A percentile compares a stretch with the other conserved stretches of the same genome.
Conservation (phyloP, 2,888 invertebrate genomes). For the Emmelina monodactyla region DNA sequence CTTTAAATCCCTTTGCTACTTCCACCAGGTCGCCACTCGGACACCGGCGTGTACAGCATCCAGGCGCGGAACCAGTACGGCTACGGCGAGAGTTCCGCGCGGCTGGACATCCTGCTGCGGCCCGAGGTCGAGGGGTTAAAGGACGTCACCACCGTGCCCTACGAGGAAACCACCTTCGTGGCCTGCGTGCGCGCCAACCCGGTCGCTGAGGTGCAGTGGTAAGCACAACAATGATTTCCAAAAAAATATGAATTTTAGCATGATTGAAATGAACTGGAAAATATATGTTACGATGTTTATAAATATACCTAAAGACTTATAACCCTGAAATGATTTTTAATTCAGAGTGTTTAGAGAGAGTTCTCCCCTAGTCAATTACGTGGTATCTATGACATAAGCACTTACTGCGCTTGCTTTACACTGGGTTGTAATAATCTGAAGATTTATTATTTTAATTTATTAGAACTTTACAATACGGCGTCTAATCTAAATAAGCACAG, state of each 20-base stretch:
- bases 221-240: constrained; percentile 16
- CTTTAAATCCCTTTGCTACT: too few relatives aligned
- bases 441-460: too few relatives aligned
- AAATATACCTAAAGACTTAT: not conserved
- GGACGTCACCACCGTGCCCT: constrained; percentile 77
- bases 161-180: constrained; percentile 79
- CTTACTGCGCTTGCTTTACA: too few relatives aligned
- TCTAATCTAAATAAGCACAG: too few relatives aligned
- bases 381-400: too few relatives aligned
- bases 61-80: constrained; percentile 85
- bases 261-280: too few relatives aligned
- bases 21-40: constrained; percentile 71
- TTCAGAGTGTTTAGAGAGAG: not conserved
- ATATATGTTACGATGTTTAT: too few relatives aligned
- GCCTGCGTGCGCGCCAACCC: constrained; percentile 90
- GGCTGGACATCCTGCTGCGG: constrained; percentile 78
- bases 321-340: not conserved
- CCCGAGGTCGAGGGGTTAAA: constrained; percentile 81
- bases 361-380: too few relatives aligned
- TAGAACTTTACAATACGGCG: too few relatives aligned
- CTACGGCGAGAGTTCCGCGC: constrained; percentile 73
- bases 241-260: too few relatives aligned
- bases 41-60: constrained; percentile 84
- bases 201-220: constrained; percentile 87
- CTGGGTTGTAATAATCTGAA: too few relatives aligned